Evolutionary conservation across 2,113 vertebrate genomes (phyloP).

Genomic region (Tragulus kanchil): DNA sequence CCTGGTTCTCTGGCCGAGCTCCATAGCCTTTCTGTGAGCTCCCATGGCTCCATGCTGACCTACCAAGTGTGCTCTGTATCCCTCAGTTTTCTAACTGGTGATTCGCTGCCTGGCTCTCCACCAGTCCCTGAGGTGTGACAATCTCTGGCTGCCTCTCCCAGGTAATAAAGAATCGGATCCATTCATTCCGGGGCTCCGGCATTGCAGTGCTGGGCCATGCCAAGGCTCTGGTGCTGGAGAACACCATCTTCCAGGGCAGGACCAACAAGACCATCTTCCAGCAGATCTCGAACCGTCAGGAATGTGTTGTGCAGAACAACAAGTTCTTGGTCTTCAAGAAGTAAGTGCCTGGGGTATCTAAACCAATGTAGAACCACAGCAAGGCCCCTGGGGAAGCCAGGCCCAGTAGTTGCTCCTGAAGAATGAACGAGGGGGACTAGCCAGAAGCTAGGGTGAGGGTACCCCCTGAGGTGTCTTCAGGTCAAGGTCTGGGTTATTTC

Average conservation of each 20-base stretch:
- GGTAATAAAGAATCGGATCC: slow-evolving; percentile 94
- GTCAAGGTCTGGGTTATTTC: not conserved
- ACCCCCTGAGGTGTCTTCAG: not conserved
- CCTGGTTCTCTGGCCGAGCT: not conserved
- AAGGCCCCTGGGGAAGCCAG: no score
- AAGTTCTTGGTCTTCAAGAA: slow-evolving; percentile 89
- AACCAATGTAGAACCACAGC: no score
- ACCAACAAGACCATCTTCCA: slow-evolving; percentile 90
- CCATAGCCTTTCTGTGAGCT: not conserved
- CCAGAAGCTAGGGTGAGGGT: not conserved
- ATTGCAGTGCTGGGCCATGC: slow-evolving; percentile 91
- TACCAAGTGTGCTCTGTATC: not conserved
- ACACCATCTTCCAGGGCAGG: slow-evolving; percentile 93
- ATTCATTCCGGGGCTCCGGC: slow-evolving; percentile 91
- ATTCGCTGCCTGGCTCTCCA: not conserved
- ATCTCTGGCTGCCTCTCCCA: slow-evolving; percentile 76
- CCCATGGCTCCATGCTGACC: not conserved
- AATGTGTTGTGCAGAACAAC: slow-evolving; percentile 92
- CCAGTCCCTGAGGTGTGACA: not conserved
- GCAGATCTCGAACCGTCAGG: slow-evolving; percentile 85
- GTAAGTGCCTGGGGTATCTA: slow-evolving; percentile 41
- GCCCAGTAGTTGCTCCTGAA: no score
- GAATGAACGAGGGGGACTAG: not conserved
- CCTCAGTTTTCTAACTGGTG: not conserved
- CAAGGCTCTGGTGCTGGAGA: slow-evolving; percentile 93